These are phyloP conservation scores for Beaufortia kweichowensis DNA, from an alignment of 2,113 vertebrate species.

Conservation along the genomic window DNA sequence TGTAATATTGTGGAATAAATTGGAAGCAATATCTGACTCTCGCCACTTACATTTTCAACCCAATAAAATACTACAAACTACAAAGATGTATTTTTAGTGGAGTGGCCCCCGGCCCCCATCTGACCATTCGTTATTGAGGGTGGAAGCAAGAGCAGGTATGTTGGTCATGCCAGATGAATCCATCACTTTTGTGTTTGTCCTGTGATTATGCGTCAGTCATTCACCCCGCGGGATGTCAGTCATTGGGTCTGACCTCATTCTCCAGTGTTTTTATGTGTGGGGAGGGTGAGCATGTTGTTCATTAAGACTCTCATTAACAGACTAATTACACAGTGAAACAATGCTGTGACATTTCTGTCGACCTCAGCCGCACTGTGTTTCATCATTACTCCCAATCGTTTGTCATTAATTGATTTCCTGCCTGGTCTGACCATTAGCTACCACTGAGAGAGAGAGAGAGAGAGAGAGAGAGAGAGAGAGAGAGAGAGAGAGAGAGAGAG, in stretches of 20 bases:
- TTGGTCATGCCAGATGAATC: not conserved
- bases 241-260: not conserved
- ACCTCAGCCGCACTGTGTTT: slow-evolving; percentile 25
- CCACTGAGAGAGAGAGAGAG: slow-evolving; percentile 2
- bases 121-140: too few relatives aligned
- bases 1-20: too few relatives aligned
- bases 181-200: not conserved
- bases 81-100: too few relatives aligned
- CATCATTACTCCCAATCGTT: slow-evolving; percentile 51
- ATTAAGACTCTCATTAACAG: slow-evolving; percentile 67
- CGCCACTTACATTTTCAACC: too few relatives aligned
- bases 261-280: slow-evolving; percentile 11
- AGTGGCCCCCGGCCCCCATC: too few relatives aligned
- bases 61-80: too few relatives aligned
- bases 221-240: not conserved
- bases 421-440: not conserved
- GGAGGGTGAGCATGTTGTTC: slow-evolving; percentile 48
- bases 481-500: not conserved
- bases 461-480: not conserved
- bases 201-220: not conserved
- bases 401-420: slow-evolving; percentile 54
- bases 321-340: slow-evolving; percentile 57
- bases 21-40: too few relatives aligned
- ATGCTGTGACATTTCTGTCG: slow-evolving; percentile 38
- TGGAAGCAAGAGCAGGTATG: too few relatives aligned